A percentile compares a stretch with the other conserved stretches of the same genome.
Evolutionary conservation across 2,797 vertebrate genomes (phyloP).

Genomic region (Parauchenoglanis ngamensis): DNA sequence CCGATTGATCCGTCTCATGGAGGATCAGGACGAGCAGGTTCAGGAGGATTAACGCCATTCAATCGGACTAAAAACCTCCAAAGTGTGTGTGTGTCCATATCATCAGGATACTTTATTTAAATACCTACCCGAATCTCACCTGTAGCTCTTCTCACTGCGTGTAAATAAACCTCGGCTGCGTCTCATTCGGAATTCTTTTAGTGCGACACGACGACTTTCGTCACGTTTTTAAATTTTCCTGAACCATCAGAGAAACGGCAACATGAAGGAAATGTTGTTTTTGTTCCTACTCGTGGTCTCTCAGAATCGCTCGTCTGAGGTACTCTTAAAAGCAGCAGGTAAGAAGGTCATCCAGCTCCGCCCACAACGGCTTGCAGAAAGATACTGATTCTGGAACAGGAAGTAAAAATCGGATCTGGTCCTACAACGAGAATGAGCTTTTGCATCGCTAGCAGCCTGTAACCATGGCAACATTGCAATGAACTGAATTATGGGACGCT

Average conservation of each 20-base stretch:
- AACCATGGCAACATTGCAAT: not conserved
- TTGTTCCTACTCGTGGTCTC: not conserved
- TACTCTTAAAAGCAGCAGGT: not conserved
- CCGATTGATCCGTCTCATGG: slow-evolving; percentile 79
- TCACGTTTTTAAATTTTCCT: not conserved
- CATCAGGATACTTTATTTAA: not conserved
- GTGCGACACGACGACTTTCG: no score
- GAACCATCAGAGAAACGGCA: not conserved
- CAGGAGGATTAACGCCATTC: slow-evolving; percentile 78
- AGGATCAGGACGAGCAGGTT: slow-evolving; percentile 72
- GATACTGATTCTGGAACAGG: not conserved
- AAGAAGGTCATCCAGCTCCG: not conserved
- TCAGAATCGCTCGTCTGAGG: not conserved
- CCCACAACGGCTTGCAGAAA: not conserved
- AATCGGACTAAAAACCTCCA: slow-evolving; percentile 64
- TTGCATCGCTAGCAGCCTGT: not conserved
- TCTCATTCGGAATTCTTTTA: not conserved
- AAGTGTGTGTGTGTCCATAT: not conserved
- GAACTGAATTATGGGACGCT: not conserved
- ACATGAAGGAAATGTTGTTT: not conserved
- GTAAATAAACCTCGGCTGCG: not conserved
- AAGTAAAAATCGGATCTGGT: not conserved
- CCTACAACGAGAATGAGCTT: not conserved
- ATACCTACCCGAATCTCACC: not conserved
- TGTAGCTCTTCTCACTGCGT: not conserved